Percentiles rank a stretch among this genome's conserved stretches.
These are phyloP conservation scores for Anastrepha obliqua DNA, from an alignment of 1,140 invertebrate species.

Conservation along the genomic window DNA sequence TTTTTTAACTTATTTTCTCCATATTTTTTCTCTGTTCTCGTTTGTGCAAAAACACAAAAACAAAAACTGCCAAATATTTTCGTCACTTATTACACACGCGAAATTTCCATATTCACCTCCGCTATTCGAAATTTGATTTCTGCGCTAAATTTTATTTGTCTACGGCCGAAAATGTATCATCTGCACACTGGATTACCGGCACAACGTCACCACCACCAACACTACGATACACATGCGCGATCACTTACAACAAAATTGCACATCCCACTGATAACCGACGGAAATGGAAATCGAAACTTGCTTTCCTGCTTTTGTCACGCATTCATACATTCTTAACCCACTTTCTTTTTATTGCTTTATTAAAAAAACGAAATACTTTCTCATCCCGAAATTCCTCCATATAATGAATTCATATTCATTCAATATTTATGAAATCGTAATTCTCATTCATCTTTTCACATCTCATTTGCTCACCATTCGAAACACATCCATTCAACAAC, in stretches of 20 bases:
- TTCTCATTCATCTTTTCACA: not conserved
- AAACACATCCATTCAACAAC: not conserved
- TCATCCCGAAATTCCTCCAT: no score
- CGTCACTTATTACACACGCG: not conserved
- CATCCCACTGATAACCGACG: not conserved
- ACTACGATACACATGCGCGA: not conserved
- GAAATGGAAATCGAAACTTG: not conserved
- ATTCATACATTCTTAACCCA: not conserved
- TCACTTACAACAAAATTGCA: not conserved
- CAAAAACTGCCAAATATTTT: not conserved
- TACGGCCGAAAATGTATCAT: not conserved
- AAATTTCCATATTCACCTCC: not conserved
- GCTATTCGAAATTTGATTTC: constrained; percentile 8
- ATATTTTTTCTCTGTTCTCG: not conserved
- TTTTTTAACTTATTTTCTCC: constrained; percentile 19
- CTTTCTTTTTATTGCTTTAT: no score
- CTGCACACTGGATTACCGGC: not conserved
- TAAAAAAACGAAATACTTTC: no score
- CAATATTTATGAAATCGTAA: no score
- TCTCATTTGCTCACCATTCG: not conserved
- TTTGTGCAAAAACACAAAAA: constrained; percentile 9
- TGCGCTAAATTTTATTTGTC: not conserved
- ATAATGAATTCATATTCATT: not conserved
- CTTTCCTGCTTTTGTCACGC: not conserved
- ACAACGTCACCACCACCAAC: not conserved